Percentiles rank a stretch among this genome's conserved stretches.
Evolutionary conservation across 1,140 invertebrate species (phyloP).

Genomic region (Trinorchestia longiramus): DNA sequence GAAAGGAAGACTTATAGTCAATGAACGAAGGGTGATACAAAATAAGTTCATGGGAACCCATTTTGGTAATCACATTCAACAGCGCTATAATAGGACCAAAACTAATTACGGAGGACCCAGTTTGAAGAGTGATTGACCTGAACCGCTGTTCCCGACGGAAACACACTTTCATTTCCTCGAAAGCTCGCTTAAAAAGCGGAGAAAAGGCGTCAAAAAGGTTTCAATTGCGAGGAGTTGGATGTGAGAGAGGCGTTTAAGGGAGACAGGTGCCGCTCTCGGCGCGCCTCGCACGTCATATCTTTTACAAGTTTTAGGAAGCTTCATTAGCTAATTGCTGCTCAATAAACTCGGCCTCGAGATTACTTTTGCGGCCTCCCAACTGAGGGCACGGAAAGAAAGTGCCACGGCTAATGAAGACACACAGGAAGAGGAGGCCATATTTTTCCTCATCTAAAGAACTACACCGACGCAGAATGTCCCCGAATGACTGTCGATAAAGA

Average conservation of each 20-base stretch:
- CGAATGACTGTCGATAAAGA: slow-evolving; percentile 7
- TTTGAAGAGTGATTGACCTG: not conserved
- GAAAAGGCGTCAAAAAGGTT: not conserved
- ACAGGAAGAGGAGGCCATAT: slow-evolving; percentile 32
- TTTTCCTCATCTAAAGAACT: slow-evolving; percentile 16
- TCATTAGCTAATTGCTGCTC: slow-evolving; percentile 54
- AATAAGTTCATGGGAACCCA: not conserved
- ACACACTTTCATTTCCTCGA: not conserved
- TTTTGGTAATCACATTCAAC: not conserved
- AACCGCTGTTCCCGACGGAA: not conserved
- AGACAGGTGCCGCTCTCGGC: not conserved
- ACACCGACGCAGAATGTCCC: slow-evolving; percentile 19
- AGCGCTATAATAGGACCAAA: not conserved
- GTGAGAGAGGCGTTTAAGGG: not conserved
- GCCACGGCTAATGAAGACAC: slow-evolving; percentile 50
- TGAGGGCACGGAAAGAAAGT: slow-evolving; percentile 37
- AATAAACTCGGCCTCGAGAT: slow-evolving; percentile 46
- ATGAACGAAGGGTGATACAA: not conserved
- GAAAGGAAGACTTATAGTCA: not conserved
- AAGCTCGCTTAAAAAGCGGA: not conserved
- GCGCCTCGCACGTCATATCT: slow-evolving; percentile 43
- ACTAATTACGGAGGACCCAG: not conserved
- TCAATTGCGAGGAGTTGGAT: not conserved
- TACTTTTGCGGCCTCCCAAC: slow-evolving; percentile 37
- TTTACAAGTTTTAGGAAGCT: slow-evolving; percentile 54